phyloP scores from a whole-genome alignment of 2,797 vertebrate genomes.

The Falco berigora region DNA sequence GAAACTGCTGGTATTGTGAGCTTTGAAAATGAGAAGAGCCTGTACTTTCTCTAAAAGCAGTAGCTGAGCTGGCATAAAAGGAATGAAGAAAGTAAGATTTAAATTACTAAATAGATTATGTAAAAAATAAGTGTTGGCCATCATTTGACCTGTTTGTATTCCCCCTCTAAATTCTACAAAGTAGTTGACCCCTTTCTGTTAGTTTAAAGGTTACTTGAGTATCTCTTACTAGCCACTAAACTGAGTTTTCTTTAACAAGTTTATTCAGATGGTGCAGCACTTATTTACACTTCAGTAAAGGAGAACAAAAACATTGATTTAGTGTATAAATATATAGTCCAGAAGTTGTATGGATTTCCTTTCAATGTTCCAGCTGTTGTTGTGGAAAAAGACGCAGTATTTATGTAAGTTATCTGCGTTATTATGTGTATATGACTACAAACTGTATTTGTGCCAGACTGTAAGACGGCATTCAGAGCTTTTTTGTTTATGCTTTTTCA shows the following conservation, averaged over 20 bases:
- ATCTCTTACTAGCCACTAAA: neutral
- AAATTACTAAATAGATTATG: neutral
- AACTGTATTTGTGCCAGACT: neutral
- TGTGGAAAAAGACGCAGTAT: slow-evolving; percentile 97
- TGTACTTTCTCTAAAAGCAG: neutral
- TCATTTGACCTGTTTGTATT: neutral
- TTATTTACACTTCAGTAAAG: slow-evolving; percentile 98
- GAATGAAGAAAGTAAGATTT: neutral
- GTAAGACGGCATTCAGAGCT: neutral
- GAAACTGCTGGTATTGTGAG: neutral
- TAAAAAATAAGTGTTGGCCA: neutral
- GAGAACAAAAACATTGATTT: slow-evolving; percentile 98
- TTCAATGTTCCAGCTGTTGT: slow-evolving; percentile 90
- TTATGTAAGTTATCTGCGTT: slow-evolving; percentile 85
- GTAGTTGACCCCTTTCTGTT: neutral
- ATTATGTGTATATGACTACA: neutral
- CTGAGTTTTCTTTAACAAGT: slow-evolving; percentile 74
- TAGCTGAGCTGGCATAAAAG: neutral
- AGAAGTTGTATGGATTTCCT: slow-evolving; percentile 95
- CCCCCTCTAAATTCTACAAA: neutral
- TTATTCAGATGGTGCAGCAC: slow-evolving; percentile 88
- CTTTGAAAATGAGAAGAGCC: neutral
- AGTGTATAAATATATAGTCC: slow-evolving; percentile 97
- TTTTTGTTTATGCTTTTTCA: neutral
- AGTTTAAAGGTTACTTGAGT: neutral